phyloP scores from a whole-genome alignment of 53 echinoderm and acorn worm genomes.

The Hippasteria phrygiana region DNA sequence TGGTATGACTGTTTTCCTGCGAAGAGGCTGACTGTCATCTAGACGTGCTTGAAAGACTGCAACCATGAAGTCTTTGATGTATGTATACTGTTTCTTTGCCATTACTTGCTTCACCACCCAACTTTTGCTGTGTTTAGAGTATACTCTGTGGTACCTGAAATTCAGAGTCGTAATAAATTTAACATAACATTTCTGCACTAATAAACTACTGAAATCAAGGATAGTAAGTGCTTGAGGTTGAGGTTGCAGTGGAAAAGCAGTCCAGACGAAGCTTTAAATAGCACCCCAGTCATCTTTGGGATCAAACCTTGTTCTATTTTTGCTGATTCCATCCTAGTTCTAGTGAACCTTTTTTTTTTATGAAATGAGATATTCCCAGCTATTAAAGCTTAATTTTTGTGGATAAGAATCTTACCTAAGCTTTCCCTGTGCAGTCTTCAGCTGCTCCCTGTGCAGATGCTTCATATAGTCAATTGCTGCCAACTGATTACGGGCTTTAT shows the following conservation, averaged over 20 bases:
- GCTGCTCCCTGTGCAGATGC: constrained; percentile 41
- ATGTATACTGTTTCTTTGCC: not conserved
- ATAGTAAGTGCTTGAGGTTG: too few relatives aligned
- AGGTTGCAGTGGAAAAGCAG: too few relatives aligned
- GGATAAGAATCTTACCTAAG: not conserved
- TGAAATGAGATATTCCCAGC: too few relatives aligned
- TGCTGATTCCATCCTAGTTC: too few relatives aligned
- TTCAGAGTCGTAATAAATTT: not conserved
- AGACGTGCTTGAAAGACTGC: not conserved
- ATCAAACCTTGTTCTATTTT: too few relatives aligned
- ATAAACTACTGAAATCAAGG: too few relatives aligned
- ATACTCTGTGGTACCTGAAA: constrained; percentile 42
- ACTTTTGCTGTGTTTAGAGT: constrained; percentile 12
- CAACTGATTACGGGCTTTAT: constrained; percentile 51
- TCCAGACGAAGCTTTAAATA: too few relatives aligned
- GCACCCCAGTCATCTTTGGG: too few relatives aligned
- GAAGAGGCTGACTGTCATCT: not conserved
- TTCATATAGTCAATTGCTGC: constrained; percentile 52
- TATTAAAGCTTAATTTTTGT: not conserved
- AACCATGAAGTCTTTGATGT: not conserved
- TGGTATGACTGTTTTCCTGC: not conserved
- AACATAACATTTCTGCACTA: too few relatives aligned
- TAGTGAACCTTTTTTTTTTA: too few relatives aligned
- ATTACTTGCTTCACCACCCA: constrained; percentile 25
- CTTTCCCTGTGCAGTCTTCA: constrained; percentile 14